These are phyloP conservation scores for Steinernema hermaphroditum DNA, from an alignment of 2,888 invertebrate species.

Conservation along the genomic window DNA sequence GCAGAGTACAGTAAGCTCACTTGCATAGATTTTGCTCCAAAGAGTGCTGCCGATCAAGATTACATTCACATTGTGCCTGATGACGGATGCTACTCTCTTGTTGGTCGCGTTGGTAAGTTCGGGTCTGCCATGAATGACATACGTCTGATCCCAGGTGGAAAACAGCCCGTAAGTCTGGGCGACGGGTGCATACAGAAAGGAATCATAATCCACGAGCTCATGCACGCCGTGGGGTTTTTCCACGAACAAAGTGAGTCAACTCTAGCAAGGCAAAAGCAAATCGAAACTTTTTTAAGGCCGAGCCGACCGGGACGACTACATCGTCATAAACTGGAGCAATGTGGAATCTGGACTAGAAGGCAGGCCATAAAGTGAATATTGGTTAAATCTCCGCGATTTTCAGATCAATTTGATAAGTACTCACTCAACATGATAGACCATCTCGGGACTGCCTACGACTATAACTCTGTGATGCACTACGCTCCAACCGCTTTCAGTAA, in stretches of 20 bases:
- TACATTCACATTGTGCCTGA: constrained; percentile 66
- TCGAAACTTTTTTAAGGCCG: constrained; percentile 47
- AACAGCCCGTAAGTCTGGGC: constrained; percentile 66
- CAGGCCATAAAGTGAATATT: constrained; percentile 28
- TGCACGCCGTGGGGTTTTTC: constrained; percentile 67
- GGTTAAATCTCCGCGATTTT: neutral
- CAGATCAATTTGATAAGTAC: constrained; percentile 65
- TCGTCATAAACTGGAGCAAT: constrained; percentile 64
- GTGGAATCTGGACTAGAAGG: constrained; percentile 63
- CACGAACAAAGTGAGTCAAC: constrained; percentile 63
- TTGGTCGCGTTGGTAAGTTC: constrained; percentile 58
- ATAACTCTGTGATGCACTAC: constrained; percentile 69
- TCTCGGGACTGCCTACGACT: constrained; percentile 67
- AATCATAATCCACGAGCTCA: constrained; percentile 66
- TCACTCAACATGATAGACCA: constrained; percentile 65
- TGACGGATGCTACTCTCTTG: constrained; percentile 66
- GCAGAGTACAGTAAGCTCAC: constrained; percentile 60
- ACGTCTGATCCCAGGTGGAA: constrained; percentile 55
- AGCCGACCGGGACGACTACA: constrained; percentile 66
- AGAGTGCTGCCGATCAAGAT: constrained; percentile 59
- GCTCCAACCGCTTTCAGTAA: constrained; percentile 69
- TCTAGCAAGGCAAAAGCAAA: neutral
- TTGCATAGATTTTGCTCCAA: constrained; percentile 62
- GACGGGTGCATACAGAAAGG: constrained; percentile 67
- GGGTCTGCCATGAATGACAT: neutral